phyloP scores from a whole-genome alignment of 2,797 vertebrate genomes.

The Rhabdophis nuchalis region DNA sequence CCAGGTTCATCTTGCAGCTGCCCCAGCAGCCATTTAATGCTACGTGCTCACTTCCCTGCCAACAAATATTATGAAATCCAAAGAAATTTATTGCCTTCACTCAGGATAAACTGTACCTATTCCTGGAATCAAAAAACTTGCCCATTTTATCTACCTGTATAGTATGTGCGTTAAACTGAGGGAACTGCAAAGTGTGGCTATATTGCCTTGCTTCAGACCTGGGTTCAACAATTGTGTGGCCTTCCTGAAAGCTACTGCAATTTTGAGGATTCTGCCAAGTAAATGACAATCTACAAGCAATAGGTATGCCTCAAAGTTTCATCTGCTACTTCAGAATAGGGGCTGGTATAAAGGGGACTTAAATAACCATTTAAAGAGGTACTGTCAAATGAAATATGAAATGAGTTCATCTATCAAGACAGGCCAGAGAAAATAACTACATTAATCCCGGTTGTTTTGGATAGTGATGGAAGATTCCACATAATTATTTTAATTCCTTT shows the following conservation, averaged over 20 bases:
- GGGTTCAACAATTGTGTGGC: not conserved
- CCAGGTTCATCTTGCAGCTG: not conserved
- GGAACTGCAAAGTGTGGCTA: not conserved
- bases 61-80: not conserved
- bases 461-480: not conserved
- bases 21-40: not conserved
- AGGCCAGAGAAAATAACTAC: not conserved
- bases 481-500: not conserved
- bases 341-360: not conserved
- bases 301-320: not conserved
- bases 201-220: not conserved
- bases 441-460: not conserved
- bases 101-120: not conserved
- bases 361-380: not conserved
- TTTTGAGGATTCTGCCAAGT: not conserved
- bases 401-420: not conserved
- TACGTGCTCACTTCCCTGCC: not conserved
- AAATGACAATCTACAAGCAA: not conserved
- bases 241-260: not conserved
- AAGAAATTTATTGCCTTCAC: not conserved
- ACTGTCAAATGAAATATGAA: not conserved
- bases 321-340: not conserved
- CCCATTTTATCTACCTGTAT: not conserved
- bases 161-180: not conserved
- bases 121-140: not conserved